Base-by-base conservation (phyloP, 2,888 invertebrate species). In the Tricholauxania praeusta region DNA sequence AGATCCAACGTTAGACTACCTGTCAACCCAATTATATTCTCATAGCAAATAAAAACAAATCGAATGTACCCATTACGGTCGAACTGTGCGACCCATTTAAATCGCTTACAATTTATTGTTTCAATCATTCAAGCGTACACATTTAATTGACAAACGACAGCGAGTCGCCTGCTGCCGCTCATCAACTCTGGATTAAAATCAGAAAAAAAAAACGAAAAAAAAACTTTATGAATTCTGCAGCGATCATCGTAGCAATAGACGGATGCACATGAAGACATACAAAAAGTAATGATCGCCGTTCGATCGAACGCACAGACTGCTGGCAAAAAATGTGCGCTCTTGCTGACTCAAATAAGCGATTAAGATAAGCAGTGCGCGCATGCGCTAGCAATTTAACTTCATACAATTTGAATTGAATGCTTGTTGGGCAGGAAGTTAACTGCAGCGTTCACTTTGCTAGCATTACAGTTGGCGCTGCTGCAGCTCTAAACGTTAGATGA, bases 311-410 rank as follows among this genome's bases (percentile, higher is more conserved):
- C 3, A 8, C 28, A 12, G 64, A 64, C 64, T 51, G 28, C 49
- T 28, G 19, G 8, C 15, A 51, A 22, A 7, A 17, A 15, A 49
- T 51, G 64, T 64, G 15, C 51, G 22, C 48, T n/a, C 22, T 51
- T 19, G 47, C 55, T 19, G 69, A 62, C 60, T 69, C 52, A 69
- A 28, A 59, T 59, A 57, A 19, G 59, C 68, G 68, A 59, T 68
- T 59, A 48, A 57, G 68, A 68, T 68, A 68, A 69, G 59, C 68
- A 28, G n/a, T 62, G 1, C 15, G 17, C 60, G 60, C 48, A 60
- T 49, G 47, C 57, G 51, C 39, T 49, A n/a, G 32, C 17, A 19
- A 28, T 28, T 28, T 22, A 28, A 51, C 19, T 49, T 15, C n/a
- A 22, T 65, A 28, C 39, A 28, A 39, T 60, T 60, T 22, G 19